These are phyloP conservation scores for Champsocephalus esox DNA, from an alignment of 2,797 vertebrate species.

Conservation along the genomic window DNA sequence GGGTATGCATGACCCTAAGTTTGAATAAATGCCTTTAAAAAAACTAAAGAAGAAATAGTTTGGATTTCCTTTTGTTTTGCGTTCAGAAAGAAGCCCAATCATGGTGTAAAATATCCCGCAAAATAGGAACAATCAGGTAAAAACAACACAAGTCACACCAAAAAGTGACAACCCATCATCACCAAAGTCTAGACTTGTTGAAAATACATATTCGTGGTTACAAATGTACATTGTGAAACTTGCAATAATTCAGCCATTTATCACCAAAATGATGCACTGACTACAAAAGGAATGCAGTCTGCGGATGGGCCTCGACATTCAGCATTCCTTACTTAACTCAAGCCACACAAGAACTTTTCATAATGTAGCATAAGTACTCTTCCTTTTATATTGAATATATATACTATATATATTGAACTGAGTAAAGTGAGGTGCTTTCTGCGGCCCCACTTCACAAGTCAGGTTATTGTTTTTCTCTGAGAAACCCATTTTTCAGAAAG, in stretches of 20 bases:
- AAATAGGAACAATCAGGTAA: constrained; percentile 12
- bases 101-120: background rate
- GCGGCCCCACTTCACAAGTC: background rate
- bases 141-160: background rate
- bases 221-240: constrained; percentile 17
- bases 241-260: constrained; percentile 20
- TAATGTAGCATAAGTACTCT: background rate
- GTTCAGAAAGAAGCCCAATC: background rate
- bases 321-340: constrained; percentile 2
- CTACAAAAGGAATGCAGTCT: constrained; percentile 13
- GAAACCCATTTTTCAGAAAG: background rate
- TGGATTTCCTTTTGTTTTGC: constrained; percentile 12
- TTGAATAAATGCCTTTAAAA: background rate
- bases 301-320: constrained; percentile 1
- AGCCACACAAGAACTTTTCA: background rate
- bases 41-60: background rate
- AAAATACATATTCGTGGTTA: constrained; percentile 25
- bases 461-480: constrained; percentile 10
- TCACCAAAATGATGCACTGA: constrained; percentile 11
- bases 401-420: too few species aligned
- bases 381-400: background rate
- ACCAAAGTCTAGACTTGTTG: constrained; percentile 39
- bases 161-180: constrained; percentile 43
- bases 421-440: background rate
- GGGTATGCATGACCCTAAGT: background rate